These are phyloP conservation scores for Abrostola triplasia DNA, from an alignment of 2,888 invertebrate genomes.

Conservation along the genomic window DNA sequence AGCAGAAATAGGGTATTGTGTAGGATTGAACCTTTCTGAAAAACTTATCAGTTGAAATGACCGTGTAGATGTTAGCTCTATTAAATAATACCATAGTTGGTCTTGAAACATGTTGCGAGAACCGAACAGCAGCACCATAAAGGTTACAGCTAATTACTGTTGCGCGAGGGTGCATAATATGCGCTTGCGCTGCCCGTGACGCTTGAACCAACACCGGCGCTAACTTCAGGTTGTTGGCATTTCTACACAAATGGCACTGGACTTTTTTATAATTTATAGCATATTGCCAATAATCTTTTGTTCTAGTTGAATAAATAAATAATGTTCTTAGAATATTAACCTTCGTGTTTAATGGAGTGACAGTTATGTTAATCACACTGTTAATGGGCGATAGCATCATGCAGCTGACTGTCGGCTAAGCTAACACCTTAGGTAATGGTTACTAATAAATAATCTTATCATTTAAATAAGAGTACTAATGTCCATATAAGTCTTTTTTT, in stretches of 20 bases:
- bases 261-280: conserved; percentile 47
- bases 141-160: conserved; percentile 65
- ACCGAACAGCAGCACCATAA: conserved; percentile 54
- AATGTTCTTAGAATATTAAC: conserved; percentile 14
- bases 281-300: conserved; percentile 23
- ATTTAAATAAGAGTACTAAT: too few relatives aligned
- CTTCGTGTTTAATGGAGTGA: conserved; percentile 11
- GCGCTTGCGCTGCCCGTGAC: conserved; percentile 61
- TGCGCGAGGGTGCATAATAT: conserved; percentile 73
- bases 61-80: not conserved
- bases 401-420: conserved; percentile 15
- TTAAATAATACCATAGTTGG: conserved; percentile 20
- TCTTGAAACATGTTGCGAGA: conserved; percentile 32
- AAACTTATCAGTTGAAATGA: too few relatives aligned
- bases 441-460: too few relatives aligned
- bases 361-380: conserved; percentile 27
- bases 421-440: too few relatives aligned
- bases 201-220: conserved; percentile 38
- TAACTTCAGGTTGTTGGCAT: conserved; percentile 64
- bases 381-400: conserved; percentile 3
- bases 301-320: conserved; percentile 29
- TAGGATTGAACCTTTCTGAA: too few relatives aligned
- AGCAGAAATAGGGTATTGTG: too few relatives aligned
- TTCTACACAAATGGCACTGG: conserved; percentile 57
- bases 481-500: too few relatives aligned